Evolutionary conservation across 2,888 invertebrate species (phyloP), one percentile per base, ranked within the genome.

Genomic region (Saturnia pavonia): DNA sequence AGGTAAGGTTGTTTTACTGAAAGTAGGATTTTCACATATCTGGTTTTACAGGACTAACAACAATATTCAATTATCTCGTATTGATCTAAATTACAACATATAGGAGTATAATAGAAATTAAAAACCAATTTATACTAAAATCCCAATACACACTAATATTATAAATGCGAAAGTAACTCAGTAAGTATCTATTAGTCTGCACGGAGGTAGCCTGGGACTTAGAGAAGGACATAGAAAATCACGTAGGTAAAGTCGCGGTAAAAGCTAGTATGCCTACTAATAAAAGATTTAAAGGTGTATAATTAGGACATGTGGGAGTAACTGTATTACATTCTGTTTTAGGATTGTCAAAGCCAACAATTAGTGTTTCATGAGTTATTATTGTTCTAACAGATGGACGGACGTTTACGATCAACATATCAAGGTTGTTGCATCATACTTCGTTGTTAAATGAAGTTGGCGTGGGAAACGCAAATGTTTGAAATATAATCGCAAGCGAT

Each of bases 341-440:
- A 51, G 51, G 68, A 45, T 48, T 68, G 40, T 22, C 48, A 51
- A 40, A 54, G 27, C n/a, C 27, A 68, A 54, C 12, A 19, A 68
- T 45, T 78, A 79, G 67, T 42, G 27, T 45, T 9, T 22, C 42
- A 45, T 67, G 48, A 45, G 48, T 67, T 65, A 65, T 65, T 65
- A 65, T 65, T 67, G 45, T 67, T 42, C 40, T 66, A 48, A 25
- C 45, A 45, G 66, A 65, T 40, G 19, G n/a, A 65, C 40, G 65
- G 65, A 65, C 40, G 40, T 65, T 65, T 65, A 65, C 65, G 40
- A 65, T 65, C 40, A 40, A 65, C 19, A 65, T 65, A 40, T 65
- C 19, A 65, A 65, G 40, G 65, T 7, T 40, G n/a, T 65, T 65
- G 11, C 65, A 65, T 65, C 65, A 65, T 40, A 9, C 40, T 65